Conservation (phyloP, 2,888 invertebrate species). For the Lepidocyrtoides sp. region DNA sequence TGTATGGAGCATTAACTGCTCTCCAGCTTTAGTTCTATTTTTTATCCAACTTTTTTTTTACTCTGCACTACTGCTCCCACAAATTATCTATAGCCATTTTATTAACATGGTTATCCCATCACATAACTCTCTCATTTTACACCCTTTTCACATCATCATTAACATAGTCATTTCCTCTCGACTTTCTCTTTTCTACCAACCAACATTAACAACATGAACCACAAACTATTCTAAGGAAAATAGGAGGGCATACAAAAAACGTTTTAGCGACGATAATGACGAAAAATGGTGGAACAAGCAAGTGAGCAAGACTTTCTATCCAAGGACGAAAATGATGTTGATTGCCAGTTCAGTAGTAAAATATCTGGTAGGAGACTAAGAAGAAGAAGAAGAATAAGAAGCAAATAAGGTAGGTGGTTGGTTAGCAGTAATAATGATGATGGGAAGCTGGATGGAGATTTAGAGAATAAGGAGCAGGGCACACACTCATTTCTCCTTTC, state of each 20-base stretch:
- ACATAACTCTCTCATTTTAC: constrained; percentile 75
- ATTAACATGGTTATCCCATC: constrained; percentile 78
- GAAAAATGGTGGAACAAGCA: no score
- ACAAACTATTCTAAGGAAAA: not conserved
- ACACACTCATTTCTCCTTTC: constrained; percentile 34
- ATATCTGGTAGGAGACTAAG: no score
- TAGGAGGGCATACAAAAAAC: constrained; percentile 10
- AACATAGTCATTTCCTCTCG: constrained; percentile 75
- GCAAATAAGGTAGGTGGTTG: no score
- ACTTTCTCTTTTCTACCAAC: not conserved
- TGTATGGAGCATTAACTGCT: constrained; percentile 54
- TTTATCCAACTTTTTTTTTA: constrained; percentile 18
- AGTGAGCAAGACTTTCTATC: no score
- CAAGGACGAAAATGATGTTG: no score
- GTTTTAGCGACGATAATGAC: constrained; percentile 60
- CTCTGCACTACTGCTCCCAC: constrained; percentile 41
- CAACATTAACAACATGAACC: not conserved
- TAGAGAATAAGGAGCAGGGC: no score
- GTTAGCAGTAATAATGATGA: no score
- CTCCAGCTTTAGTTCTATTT: not conserved
- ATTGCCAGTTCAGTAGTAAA: no score
- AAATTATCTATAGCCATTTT: constrained; percentile 77
- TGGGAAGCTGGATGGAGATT: no score
- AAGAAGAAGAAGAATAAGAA: no score
- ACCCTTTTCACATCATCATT: constrained; percentile 76